These are phyloP conservation scores for Calameuta idolon DNA, from an alignment of 2,888 invertebrate genomes.

Conservation along the genomic window DNA sequence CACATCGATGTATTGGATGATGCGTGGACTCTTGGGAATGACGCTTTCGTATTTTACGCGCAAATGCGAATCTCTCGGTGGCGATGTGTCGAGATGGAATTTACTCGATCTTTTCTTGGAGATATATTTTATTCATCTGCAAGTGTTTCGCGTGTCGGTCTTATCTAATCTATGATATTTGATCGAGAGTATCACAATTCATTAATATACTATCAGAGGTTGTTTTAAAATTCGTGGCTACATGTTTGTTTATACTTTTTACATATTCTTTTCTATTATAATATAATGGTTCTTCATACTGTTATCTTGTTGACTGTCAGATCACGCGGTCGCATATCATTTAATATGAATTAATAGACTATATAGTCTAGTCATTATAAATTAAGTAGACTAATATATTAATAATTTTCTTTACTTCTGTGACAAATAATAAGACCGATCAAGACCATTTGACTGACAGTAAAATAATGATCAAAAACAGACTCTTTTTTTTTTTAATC, in stretches of 20 bases:
- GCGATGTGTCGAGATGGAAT: neutral
- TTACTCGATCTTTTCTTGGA: neutral
- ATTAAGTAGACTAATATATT: neutral
- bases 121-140: neutral
- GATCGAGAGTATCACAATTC: neutral
- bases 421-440: neutral
- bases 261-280: neutral
- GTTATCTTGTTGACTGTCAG: neutral
- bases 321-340: neutral
- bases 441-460: neutral
- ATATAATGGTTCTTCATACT: neutral
- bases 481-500: neutral
- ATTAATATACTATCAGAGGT: neutral
- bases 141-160: neutral
- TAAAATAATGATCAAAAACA: neutral
- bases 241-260: neutral
- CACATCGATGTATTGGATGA: neutral
- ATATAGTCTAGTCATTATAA: neutral
- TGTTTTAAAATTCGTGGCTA: neutral
- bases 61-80: neutral
- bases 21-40: neutral
- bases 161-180: neutral
- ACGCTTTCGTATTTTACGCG: neutral
- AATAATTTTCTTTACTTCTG: neutral
- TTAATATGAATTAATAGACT: no score